Conservation (phyloP, 92 coral and sea anemone species). For the Metridium senile region DNA sequence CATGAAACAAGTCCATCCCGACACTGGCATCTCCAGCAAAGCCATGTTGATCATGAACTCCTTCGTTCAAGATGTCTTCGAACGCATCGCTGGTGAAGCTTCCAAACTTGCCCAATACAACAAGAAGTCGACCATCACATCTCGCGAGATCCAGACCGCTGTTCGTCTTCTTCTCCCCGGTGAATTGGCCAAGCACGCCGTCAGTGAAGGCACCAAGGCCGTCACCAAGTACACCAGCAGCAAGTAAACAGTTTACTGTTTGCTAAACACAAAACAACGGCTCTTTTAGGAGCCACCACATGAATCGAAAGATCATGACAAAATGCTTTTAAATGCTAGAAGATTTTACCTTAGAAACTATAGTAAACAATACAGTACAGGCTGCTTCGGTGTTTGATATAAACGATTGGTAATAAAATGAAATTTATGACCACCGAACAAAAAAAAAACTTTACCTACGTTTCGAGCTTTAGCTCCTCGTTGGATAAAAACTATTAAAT, state of each 20-base stretch:
- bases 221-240: slow-evolving; percentile 92
- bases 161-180: slow-evolving; percentile 79
- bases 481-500: too few species aligned
- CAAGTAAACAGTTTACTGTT: slow-evolving; percentile 50
- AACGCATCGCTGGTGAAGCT: slow-evolving; percentile 73
- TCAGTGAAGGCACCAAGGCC: slow-evolving; percentile 82
- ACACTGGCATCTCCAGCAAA: slow-evolving; percentile 83
- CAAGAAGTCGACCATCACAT: slow-evolving; percentile 68
- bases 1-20: slow-evolving; percentile 86
- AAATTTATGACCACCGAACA: too few species aligned
- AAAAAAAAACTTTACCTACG: too few species aligned
- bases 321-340: too few species aligned
- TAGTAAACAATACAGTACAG: too few species aligned
- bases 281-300: slow-evolving; percentile 62
- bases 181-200: slow-evolving; percentile 84
- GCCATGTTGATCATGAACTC: slow-evolving; percentile 83
- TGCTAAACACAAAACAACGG: slow-evolving; percentile 44
- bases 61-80: slow-evolving; percentile 73
- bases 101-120: slow-evolving; percentile 77
- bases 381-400: too few species aligned
- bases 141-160: slow-evolving; percentile 86
- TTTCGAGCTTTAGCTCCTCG: too few species aligned
- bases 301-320: slow-evolving; percentile 39
- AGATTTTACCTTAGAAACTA: too few species aligned
- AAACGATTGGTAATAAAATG: too few species aligned